phyloP scores from a whole-genome alignment of 1,140 invertebrate genomes.

The Sipha flava region DNA sequence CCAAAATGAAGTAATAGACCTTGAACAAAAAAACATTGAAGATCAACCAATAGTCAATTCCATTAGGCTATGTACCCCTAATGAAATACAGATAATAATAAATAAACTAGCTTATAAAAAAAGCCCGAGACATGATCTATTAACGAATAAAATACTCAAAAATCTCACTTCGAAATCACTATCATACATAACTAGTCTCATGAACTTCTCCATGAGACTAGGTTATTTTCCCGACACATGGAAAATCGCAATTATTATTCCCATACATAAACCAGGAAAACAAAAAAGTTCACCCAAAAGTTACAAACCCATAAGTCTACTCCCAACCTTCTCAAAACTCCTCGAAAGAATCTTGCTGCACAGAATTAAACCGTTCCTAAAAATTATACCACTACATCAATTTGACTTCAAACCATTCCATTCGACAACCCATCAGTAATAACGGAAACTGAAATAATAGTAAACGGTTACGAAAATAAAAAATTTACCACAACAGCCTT shows the following conservation, averaged over 20 bases:
- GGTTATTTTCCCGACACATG: constrained; percentile 39
- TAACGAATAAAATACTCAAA: constrained; percentile 37
- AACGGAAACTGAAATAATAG: constrained; percentile 42
- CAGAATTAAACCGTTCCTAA: constrained; percentile 21
- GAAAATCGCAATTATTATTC: constrained; percentile 43
- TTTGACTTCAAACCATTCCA: constrained; percentile 42
- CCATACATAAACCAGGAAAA: constrained; percentile 44
- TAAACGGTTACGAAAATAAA: constrained; percentile 40
- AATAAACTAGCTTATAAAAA: constrained; percentile 32
- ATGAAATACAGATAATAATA: neutral
- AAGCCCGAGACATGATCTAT: constrained; percentile 40
- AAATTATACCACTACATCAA: no score
- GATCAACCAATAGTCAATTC: no score
- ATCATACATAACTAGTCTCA: constrained; percentile 38
- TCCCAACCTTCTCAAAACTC: no score
- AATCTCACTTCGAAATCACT: constrained; percentile 37
- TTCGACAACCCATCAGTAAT: constrained; percentile 42
- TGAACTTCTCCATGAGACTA: constrained; percentile 39
- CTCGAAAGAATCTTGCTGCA: constrained; percentile 39
- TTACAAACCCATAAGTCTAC: no score
- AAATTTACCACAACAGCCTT: constrained; percentile 38
- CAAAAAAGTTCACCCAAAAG: constrained; percentile 35
- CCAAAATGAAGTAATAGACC: no score
- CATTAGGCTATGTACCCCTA: neutral
- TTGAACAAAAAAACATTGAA: no score